phyloP scores from a whole-genome alignment of 2,888 invertebrate species.

The Actias luna region DNA sequence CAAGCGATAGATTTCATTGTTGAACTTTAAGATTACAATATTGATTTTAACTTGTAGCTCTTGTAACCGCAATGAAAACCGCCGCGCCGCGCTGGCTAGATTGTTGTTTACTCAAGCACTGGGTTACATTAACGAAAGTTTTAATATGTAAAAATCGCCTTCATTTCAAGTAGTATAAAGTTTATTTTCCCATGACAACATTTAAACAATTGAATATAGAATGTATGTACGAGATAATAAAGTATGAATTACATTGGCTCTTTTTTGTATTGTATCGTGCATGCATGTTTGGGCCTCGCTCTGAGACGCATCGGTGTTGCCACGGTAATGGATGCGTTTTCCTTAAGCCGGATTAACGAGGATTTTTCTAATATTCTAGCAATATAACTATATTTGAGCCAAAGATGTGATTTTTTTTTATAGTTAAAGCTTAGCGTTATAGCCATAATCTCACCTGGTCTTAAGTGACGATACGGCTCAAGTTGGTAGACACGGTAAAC shows the following conservation, averaged over 20 bases:
- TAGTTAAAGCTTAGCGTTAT: too few relatives aligned
- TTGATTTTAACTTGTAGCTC: background rate
- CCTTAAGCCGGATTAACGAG: background rate
- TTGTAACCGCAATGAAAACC: background rate
- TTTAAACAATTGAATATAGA: background rate
- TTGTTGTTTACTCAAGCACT: background rate
- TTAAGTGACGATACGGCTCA: too few relatives aligned
- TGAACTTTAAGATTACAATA: background rate
- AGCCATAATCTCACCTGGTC: too few relatives aligned
- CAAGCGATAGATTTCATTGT: too few relatives aligned
- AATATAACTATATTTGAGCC: too few relatives aligned
- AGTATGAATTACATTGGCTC: background rate
- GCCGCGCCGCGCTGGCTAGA: too few relatives aligned
- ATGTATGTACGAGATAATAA: background rate
- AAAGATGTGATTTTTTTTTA: too few relatives aligned
- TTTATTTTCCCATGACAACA: background rate
- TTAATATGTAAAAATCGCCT: background rate
- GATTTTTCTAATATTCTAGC: background rate
- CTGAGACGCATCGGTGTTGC: background rate
- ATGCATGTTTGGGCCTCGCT: background rate
- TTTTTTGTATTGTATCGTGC: background rate
- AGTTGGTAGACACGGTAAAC: too few relatives aligned
- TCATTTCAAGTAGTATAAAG: background rate
- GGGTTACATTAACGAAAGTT: background rate
- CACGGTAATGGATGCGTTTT: background rate